phyloP scores from a whole-genome alignment of 2,113 vertebrate species.

The Peromyscus maniculatus region DNA sequence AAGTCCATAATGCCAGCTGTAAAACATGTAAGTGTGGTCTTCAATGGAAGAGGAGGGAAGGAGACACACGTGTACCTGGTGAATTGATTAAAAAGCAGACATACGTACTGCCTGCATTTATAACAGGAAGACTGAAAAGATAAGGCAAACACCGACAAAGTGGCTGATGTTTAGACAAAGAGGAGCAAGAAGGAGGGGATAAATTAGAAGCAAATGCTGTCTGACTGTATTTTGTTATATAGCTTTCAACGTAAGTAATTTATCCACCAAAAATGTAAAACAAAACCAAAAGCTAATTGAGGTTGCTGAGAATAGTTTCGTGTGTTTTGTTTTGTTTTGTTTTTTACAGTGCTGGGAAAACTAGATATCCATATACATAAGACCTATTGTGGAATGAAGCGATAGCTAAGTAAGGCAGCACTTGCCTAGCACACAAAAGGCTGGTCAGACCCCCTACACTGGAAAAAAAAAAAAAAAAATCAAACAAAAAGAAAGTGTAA shows the following conservation, averaged over 20 bases:
- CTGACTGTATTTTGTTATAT: neutral
- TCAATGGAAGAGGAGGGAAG: neutral
- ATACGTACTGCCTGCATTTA: neutral
- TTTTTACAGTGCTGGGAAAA: constrained; percentile 32
- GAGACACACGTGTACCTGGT: neutral
- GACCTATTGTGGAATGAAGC: neutral
- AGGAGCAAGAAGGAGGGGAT: neutral
- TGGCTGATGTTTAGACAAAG: neutral
- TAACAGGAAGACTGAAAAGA: constrained; percentile 30
- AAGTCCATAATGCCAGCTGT: neutral
- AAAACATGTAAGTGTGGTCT: neutral
- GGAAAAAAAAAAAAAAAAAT: no score
- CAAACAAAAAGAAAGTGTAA: neutral
- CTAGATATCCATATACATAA: neutral
- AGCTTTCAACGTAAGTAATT: neutral
- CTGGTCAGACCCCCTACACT: neutral
- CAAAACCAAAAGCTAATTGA: neutral
- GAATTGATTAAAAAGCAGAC: neutral
- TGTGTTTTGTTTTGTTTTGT: neutral
- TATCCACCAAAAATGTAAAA: neutral
- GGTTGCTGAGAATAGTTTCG: neutral
- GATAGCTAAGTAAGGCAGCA: neutral
- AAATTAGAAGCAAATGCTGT: constrained; percentile 21
- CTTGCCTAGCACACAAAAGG: neutral
- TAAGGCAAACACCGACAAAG: neutral